These are phyloP conservation scores for Dendroctonus valens DNA, from an alignment of 1,140 invertebrate species.

Conservation along the genomic window DNA sequence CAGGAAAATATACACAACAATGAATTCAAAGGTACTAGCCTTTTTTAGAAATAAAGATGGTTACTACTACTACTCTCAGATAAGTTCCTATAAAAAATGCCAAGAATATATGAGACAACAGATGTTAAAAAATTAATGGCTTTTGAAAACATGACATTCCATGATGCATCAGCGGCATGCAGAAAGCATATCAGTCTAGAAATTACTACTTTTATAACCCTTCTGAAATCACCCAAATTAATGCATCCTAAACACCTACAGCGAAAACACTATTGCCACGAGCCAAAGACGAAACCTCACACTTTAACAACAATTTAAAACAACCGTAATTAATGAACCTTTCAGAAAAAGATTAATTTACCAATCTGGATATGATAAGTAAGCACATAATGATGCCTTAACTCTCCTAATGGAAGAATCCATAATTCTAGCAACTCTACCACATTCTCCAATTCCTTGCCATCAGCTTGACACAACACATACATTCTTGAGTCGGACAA, in stretches of 20 bases:
- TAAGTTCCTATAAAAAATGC: background rate
- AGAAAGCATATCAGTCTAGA: background rate
- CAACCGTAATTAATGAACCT: too few species aligned
- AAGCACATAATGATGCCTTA: too few species aligned
- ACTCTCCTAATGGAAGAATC: too few species aligned
- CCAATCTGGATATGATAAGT: too few species aligned
- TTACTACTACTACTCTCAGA: background rate
- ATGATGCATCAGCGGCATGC: background rate
- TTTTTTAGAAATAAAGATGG: background rate
- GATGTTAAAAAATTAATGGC: conserved; percentile 7
- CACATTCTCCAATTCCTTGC: too few species aligned
- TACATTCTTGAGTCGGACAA: too few species aligned
- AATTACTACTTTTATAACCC: background rate
- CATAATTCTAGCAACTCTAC: too few species aligned
- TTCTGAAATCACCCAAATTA: background rate
- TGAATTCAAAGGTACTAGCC: too few species aligned
- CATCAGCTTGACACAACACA: too few species aligned
- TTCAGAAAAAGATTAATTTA: too few species aligned
- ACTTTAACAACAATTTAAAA: background rate
- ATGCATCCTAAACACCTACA: background rate
- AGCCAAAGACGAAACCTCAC: background rate
- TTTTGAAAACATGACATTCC: background rate
- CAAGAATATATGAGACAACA: conserved; percentile 6
- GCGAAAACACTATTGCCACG: background rate
- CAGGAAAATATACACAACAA: too few species aligned